These are phyloP conservation scores for Lepilemur septentrionalis DNA, from an alignment of 2,797 vertebrate species.

Conservation along the genomic window DNA sequence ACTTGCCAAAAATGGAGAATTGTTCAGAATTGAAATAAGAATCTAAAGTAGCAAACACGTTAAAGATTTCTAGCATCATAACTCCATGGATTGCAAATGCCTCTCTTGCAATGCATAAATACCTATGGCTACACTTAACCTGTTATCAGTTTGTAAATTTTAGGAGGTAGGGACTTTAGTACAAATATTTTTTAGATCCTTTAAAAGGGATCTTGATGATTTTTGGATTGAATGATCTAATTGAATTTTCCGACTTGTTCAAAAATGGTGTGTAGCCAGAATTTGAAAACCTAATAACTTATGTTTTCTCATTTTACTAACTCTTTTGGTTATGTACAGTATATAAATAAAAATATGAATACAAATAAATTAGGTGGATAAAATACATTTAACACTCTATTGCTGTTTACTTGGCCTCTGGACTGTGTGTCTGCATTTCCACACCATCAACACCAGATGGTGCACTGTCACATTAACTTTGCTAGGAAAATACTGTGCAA, in stretches of 20 bases:
- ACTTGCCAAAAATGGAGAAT: background rate
- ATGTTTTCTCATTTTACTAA: background rate
- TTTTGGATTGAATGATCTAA: background rate
- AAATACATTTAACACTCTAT: background rate
- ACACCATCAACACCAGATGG: background rate
- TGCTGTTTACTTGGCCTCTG: background rate
- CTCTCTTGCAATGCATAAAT: background rate
- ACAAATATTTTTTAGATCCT: background rate
- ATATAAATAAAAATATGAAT: background rate
- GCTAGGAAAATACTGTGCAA: background rate
- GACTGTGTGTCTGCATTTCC: conserved; percentile 26
- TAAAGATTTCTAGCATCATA: background rate
- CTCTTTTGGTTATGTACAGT: background rate
- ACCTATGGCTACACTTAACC: background rate
- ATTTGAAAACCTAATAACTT: background rate
- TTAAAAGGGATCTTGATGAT: background rate
- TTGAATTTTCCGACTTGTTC: background rate
- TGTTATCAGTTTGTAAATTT: background rate
- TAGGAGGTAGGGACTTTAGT: background rate
- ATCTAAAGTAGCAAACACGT: background rate
- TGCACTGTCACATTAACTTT: background rate
- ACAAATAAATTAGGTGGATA: background rate
- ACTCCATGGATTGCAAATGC: too few species aligned
- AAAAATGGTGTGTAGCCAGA: background rate
- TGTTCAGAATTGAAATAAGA: background rate